These are phyloP conservation scores for Luffia ferchaultella DNA, from an alignment of 2,888 invertebrate genomes.

Conservation along the genomic window DNA sequence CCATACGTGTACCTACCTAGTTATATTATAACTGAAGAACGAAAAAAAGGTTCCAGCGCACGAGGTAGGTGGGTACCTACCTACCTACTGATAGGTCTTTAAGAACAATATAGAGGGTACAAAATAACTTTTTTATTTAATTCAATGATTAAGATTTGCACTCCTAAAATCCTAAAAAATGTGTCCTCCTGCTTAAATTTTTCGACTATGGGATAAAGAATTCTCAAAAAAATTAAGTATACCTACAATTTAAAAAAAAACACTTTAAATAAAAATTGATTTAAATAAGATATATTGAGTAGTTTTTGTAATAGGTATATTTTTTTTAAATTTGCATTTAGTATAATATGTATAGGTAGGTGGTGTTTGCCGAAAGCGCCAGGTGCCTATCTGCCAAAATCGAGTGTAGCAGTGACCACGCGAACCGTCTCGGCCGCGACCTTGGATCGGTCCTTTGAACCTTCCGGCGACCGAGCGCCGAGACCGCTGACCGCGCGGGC, in stretches of 20 bases:
- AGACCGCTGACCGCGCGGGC: constrained; percentile 27
- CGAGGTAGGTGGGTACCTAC: no score
- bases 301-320: neutral
- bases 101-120: no score
- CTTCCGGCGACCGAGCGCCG: constrained; percentile 38
- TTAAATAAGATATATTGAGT: neutral
- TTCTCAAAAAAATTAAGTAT: no score
- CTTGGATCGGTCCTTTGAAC: constrained; percentile 57
- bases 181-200: no score
- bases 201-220: no score
- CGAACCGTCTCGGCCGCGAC: constrained; percentile 40
- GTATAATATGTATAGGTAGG: neutral
- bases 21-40: no score
- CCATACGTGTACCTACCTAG: no score
- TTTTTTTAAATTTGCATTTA: neutral
- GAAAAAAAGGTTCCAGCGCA: no score
- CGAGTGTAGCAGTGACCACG: constrained; percentile 11
- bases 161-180: no score
- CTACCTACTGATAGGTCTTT: no score
- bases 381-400: constrained; percentile 27
- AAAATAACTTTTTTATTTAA: no score
- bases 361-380: neutral
- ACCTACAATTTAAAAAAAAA: neutral
- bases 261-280: neutral
- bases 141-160: no score